A percentile compares a stretch with the other conserved stretches of the same genome.
These are phyloP conservation scores for Limnephilus lunatus DNA, from an alignment of 2,888 invertebrate species.

Conservation along the genomic window DNA sequence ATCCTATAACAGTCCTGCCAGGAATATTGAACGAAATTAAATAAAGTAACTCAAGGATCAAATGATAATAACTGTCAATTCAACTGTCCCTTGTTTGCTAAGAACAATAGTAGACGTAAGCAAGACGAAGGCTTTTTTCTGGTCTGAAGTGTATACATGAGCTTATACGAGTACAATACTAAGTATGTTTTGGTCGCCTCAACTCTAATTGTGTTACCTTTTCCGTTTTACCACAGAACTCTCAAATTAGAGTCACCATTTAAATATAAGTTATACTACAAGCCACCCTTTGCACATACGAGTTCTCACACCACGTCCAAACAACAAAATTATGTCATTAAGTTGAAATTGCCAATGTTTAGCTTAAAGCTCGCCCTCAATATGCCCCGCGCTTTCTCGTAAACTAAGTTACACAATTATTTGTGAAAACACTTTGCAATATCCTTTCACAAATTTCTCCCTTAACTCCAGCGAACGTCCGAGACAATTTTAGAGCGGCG, in stretches of 20 bases:
- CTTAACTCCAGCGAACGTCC: not conserved
- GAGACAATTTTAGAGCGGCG: conserved; percentile 16
- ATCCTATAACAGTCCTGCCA: no score
- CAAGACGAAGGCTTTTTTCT: no score
- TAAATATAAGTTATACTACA: not conserved
- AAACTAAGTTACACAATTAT: conserved; percentile 4
- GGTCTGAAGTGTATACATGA: no score
- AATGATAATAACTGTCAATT: no score
- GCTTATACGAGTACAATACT: no score
- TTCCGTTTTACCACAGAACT: not conserved
- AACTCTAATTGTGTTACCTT: no score
- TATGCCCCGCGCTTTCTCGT: not conserved
- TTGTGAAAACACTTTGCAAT: conserved; percentile 5
- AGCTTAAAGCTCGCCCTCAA: not conserved
- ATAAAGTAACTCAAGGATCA: no score
- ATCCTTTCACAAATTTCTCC: conserved; percentile 15
- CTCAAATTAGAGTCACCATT: not conserved
- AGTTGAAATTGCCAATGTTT: not conserved
- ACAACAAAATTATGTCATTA: not conserved
- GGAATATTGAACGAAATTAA: no score
- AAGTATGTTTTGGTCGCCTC: no score
- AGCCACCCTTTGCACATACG: not conserved
- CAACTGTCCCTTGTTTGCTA: no score
- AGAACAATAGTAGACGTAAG: no score
- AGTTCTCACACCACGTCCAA: not conserved